Conservation (phyloP, 2,113 vertebrate species). For the Python bivittatus region DNA sequence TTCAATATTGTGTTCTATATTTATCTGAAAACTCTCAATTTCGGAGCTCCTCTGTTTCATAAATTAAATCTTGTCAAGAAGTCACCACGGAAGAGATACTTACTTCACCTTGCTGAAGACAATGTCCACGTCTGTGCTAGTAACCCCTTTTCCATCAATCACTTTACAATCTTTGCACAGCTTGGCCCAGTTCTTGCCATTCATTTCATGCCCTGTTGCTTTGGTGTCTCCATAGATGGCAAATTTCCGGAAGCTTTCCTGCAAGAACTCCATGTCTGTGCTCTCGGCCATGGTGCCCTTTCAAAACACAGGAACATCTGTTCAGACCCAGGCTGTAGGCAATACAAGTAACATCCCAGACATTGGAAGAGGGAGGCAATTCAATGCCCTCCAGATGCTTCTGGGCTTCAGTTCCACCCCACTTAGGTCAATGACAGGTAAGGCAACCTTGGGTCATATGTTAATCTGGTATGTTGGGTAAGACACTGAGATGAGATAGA, state of each 20-base stretch:
- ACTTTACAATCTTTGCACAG: conserved; percentile 97
- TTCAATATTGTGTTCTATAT: not conserved
- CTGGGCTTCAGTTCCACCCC: not conserved
- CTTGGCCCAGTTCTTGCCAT: conserved; percentile 97
- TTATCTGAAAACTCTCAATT: not conserved
- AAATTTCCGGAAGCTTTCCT: conserved; percentile 87
- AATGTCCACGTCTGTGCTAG: conserved; percentile 90
- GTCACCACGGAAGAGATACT: conserved; percentile 55
- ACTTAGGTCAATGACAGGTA: not conserved
- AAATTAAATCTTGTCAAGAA: not conserved
- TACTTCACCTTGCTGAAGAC: conserved; percentile 98
- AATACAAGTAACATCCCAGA: not conserved
- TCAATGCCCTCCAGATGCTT: not conserved
- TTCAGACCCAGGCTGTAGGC: not conserved
- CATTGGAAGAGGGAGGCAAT: not conserved
- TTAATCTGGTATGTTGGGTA: not conserved
- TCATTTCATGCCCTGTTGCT: conserved; percentile 88
- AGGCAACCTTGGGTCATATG: not conserved
- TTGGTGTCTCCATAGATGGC: conserved; percentile 91
- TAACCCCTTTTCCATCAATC: conserved; percentile 85
- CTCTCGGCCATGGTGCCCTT: conserved; percentile 83
- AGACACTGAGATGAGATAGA: not conserved
- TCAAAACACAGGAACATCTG: accelerated
- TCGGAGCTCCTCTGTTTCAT: not conserved
- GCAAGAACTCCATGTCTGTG: conserved; percentile 77